These are phyloP conservation scores for Drosophila fulvimacula DNA, from an alignment of 2,888 invertebrate species.

Conservation along the genomic window DNA sequence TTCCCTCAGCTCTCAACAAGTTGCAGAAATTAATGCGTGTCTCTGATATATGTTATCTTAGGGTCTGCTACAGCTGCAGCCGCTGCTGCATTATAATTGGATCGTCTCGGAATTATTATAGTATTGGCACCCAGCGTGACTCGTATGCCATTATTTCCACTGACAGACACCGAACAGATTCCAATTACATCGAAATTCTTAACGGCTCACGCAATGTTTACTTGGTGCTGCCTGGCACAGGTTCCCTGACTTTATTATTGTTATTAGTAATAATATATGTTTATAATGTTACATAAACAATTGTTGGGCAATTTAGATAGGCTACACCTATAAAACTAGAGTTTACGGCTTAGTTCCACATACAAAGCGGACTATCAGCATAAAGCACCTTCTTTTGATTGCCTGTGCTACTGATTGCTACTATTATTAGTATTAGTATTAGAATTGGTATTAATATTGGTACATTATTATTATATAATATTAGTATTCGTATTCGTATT, in stretches of 20 bases:
- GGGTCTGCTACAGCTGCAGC: constrained; percentile 1
- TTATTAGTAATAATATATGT: neutral
- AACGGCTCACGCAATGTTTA: constrained; percentile 6
- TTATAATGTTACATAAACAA: neutral
- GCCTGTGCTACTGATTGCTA: no score
- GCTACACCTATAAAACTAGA: neutral
- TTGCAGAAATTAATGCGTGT: constrained; percentile 63
- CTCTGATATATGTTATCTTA: constrained; percentile 64
- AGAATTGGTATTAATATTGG: neutral
- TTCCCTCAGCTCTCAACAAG: constrained; percentile 24
- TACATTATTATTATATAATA: no score
- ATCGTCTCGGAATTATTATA: constrained; percentile 24
- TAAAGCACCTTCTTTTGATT: no score
- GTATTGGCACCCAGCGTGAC: constrained; percentile 19
- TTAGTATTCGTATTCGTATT: neutral
- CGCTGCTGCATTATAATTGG: constrained; percentile 46
- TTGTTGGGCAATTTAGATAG: neutral
- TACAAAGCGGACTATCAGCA: neutral
- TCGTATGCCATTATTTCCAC: constrained; percentile 18
- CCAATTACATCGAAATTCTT: constrained; percentile 11
- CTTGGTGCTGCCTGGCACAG: neutral
- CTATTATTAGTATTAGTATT: no score
- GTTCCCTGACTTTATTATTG: neutral
- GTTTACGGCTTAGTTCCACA: neutral
- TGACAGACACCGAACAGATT: neutral